phyloP scores from a whole-genome alignment of 2,113 vertebrate genomes.

The Oryzias javanicus region DNA sequence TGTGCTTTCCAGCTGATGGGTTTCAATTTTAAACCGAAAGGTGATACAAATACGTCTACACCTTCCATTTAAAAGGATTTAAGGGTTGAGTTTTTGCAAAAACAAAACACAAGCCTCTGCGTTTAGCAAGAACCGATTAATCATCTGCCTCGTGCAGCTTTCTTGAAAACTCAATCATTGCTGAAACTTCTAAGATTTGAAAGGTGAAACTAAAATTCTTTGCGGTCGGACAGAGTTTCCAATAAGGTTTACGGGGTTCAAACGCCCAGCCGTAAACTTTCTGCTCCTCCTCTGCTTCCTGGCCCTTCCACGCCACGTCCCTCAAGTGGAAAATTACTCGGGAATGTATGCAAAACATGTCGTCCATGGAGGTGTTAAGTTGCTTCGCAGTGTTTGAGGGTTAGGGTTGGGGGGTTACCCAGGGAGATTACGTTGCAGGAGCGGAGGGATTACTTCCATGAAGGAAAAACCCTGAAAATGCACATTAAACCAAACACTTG shows the following conservation, averaged over 20 bases:
- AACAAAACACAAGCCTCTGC: too few species aligned
- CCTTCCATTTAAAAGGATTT: too few species aligned
- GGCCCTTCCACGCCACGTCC: conserved; percentile 9
- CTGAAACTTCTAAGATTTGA: background rate
- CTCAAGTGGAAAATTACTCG: conserved; percentile 18
- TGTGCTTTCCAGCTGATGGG: too few species aligned
- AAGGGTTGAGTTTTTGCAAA: too few species aligned
- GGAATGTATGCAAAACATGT: conserved; percentile 31
- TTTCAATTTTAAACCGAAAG: too few species aligned
- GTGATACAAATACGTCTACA: too few species aligned
- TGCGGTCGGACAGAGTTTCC: background rate
- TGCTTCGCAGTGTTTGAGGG: conserved; percentile 22
- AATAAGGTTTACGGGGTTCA: background rate
- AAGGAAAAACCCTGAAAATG: conserved; percentile 12
- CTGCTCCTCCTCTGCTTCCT: conserved; percentile 44
- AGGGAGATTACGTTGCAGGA: too few species aligned
- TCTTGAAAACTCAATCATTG: background rate
- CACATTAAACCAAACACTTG: too few species aligned
- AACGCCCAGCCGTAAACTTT: background rate
- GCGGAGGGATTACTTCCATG: too few species aligned
- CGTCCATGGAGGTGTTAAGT: conserved; percentile 7
- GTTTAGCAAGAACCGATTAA: background rate
- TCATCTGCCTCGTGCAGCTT: background rate
- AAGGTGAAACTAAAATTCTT: background rate
- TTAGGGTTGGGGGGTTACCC: too few species aligned